Evolutionary conservation across 2,113 vertebrate species (phyloP).

Genomic region (Aix galericulata): DNA sequence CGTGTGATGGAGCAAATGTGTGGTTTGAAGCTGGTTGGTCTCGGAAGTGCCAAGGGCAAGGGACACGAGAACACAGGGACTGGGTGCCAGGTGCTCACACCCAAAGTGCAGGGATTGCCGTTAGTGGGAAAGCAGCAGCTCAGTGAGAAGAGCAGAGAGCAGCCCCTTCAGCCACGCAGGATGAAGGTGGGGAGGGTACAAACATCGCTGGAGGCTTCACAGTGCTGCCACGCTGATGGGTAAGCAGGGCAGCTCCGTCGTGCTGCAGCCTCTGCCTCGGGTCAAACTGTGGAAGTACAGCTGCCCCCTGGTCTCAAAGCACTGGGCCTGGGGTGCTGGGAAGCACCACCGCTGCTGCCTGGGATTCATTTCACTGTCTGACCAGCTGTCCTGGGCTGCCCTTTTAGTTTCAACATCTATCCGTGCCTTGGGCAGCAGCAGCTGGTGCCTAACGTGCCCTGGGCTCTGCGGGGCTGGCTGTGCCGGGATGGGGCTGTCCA

Average conservation of each 20-base stretch:
- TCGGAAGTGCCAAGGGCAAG: not conserved
- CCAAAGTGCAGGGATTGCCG: not conserved
- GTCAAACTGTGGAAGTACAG: not conserved
- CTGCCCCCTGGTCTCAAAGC: not conserved
- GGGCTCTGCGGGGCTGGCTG: not conserved
- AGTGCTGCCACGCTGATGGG: no score
- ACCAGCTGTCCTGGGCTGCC: not conserved
- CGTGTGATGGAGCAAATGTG: no score
- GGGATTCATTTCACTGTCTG: not conserved
- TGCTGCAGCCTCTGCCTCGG: not conserved
- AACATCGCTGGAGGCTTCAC: no score
- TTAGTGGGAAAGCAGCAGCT: not conserved
- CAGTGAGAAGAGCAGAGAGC: no score
- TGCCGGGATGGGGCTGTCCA: no score
- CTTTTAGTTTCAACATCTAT: not conserved
- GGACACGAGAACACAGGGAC: not conserved
- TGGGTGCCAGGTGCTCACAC: not conserved
- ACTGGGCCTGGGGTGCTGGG: not conserved
- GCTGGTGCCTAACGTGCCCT: not conserved
- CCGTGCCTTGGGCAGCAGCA: not conserved
- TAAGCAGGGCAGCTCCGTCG: no score
- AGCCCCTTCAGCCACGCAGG: no score
- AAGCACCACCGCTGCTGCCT: not conserved
- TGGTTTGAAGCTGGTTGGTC: not conserved
- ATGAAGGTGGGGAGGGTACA: no score